phyloP scores from a whole-genome alignment of 2,888 invertebrate genomes.

The Pammene aurita region DNA sequence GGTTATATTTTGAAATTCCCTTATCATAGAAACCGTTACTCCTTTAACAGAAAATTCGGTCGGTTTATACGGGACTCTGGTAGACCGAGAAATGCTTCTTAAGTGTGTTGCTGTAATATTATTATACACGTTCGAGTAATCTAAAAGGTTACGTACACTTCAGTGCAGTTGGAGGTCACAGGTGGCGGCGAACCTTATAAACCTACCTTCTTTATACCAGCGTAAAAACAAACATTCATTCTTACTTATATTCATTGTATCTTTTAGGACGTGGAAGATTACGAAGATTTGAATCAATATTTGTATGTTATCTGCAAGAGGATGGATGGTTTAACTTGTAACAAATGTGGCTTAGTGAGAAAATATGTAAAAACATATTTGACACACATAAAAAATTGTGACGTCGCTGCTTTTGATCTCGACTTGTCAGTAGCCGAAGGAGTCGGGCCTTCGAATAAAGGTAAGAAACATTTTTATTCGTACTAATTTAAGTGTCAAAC shows the following conservation, averaged over 20 bases:
- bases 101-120: no score
- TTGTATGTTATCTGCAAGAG: conserved; percentile 42
- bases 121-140: no score
- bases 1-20: no score
- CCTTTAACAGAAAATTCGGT: no score
- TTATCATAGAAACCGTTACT: no score
- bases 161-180: conserved; percentile 7
- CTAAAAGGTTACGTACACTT: conserved; percentile 14
- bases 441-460: conserved; percentile 25
- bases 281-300: conserved; percentile 37
- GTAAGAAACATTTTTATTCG: conserved; percentile 1
- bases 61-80: no score
- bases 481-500: background rate
- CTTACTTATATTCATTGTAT: conserved; percentile 5
- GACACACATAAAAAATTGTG: conserved; percentile 45
- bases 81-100: no score
- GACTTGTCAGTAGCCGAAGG: conserved; percentile 20
- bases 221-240: background rate
- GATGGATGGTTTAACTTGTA: conserved; percentile 44
- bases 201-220: background rate
- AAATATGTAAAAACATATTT: conserved; percentile 45
- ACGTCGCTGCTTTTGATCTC: conserved; percentile 21
- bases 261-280: conserved; percentile 43
- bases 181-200: background rate
- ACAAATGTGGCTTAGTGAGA: conserved; percentile 45